phyloP scores from a whole-genome alignment of 2,797 vertebrate genomes.

The Synaphobranchus kaupii region DNA sequence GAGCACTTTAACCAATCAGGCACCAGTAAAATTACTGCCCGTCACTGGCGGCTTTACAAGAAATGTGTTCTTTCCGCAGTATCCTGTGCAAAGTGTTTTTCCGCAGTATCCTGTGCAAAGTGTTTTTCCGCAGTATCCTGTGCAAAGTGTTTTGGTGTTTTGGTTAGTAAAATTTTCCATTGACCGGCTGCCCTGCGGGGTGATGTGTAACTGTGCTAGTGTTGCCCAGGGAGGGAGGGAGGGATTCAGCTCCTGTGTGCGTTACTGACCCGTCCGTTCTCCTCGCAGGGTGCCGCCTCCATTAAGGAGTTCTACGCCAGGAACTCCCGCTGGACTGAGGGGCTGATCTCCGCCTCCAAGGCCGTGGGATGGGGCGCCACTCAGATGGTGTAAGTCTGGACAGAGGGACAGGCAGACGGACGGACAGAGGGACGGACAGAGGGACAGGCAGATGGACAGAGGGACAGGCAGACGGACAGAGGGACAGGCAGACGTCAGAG shows the following conservation, averaged over 20 bases:
- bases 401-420: background rate
- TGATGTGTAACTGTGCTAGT: too few relatives aligned
- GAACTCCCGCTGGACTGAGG: constrained; percentile 98
- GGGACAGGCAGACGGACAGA: too few relatives aligned
- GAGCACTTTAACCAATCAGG: background rate
- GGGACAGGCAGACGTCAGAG: background rate
- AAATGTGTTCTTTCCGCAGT: too few relatives aligned
- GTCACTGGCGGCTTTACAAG: too few relatives aligned
- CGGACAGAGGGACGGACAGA: background rate
- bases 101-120: too few relatives aligned
- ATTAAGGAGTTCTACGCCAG: constrained; percentile 96
- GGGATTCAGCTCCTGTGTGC: background rate
- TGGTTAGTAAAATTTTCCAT: too few relatives aligned
- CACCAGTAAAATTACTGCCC: too few relatives aligned
- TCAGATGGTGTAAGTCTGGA: constrained; percentile 89
- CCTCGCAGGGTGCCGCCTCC: constrained; percentile 85
- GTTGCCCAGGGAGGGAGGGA: too few relatives aligned
- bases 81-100: too few relatives aligned
- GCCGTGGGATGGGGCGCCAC: constrained; percentile 98
- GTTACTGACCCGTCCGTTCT: background rate
- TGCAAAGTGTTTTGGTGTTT: too few relatives aligned
- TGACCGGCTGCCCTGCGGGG: too few relatives aligned
- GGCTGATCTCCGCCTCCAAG: constrained; percentile 96
- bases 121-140: too few relatives aligned
- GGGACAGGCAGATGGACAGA: background rate